Base-by-base conservation (phyloP, 2,888 invertebrate genomes). In the Sinelater perroti region DNA sequence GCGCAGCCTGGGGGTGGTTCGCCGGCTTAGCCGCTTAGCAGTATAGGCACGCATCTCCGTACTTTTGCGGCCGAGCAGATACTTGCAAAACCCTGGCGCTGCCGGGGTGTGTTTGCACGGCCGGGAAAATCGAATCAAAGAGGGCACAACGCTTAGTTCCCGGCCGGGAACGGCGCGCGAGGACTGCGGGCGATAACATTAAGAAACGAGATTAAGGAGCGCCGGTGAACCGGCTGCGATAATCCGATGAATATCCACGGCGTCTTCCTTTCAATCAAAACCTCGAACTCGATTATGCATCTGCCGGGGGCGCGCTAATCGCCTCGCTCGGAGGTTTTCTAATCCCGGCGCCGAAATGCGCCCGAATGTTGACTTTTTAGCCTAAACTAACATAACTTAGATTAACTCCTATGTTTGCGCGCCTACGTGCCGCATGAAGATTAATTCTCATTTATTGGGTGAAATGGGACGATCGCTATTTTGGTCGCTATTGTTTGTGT, bases 241-340 rank as follows among this genome's bases (percentile, higher is more conserved):
- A 38, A 38, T 38, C 38, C 24, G 20, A 38, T 38, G 38, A 38
- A 38, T 38, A 38, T 38, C 38, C 38, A 38, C 20, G 38, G 21
- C 38, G 38, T 20, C 36, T 38, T 38, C 38, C 38, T 36, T 36
- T 38, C 38, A 38, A 38, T 38, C 38, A 24, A 2, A 38, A 21
- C 38, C 38, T 38, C 21, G 24, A 38, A 38, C 38, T 38, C 20
- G 20, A 38, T 38, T 38, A 38, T 38, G 38, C 24, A 38, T 38
- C 24, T 38, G 24, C 38, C 7, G 11, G 38, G 20, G 21, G 21
- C 21, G 21, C 11, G 38, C 38, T 38, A 38, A 38, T 38, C 38
- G 21, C n/a, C 21, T 38, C 24, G 38, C 24, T 38, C 38, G 2
- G 21, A 20, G 38, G 21, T 38, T 38, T 36, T 21, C 38, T 21